These are phyloP conservation scores for Mellivora capensis DNA, from an alignment of 2,113 vertebrate species.

Conservation along the genomic window DNA sequence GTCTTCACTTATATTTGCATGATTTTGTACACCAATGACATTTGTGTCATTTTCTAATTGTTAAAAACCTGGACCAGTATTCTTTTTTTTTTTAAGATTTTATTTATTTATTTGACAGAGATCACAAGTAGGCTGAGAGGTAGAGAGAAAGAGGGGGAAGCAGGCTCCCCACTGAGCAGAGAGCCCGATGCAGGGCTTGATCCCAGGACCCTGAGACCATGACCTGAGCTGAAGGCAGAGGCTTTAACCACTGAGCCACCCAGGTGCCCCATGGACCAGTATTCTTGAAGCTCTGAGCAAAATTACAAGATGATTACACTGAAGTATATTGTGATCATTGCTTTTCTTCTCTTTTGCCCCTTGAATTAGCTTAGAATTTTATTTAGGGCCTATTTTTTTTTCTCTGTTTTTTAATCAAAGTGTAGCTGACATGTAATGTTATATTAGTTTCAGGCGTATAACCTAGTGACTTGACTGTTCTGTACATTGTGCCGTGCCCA, in stretches of 20 bases:
- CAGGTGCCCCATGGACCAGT: not conserved
- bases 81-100: not conserved
- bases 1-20: not conserved
- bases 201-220: too few species aligned
- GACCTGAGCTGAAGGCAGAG: too few species aligned
- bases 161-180: too few species aligned
- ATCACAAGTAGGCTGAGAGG: too few species aligned
- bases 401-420: not conserved
- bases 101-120: too few species aligned
- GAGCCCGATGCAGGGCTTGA: too few species aligned
- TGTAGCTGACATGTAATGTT: not conserved
- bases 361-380: constrained; percentile 23
- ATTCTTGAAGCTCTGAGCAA: not conserved
- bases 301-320: not conserved
- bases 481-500: too few species aligned
- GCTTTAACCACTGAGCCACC: too few species aligned
- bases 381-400: not conserved
- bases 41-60: not conserved
- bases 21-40: not conserved
- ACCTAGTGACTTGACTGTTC: not conserved
- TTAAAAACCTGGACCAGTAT: not conserved
- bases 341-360: not conserved
- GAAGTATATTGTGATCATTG: not conserved
- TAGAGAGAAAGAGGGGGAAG: too few species aligned
- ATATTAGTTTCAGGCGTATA: not conserved